Evolutionary conservation across 2,888 invertebrate species (phyloP).

Genomic region (Linnaemya tessellans): DNA sequence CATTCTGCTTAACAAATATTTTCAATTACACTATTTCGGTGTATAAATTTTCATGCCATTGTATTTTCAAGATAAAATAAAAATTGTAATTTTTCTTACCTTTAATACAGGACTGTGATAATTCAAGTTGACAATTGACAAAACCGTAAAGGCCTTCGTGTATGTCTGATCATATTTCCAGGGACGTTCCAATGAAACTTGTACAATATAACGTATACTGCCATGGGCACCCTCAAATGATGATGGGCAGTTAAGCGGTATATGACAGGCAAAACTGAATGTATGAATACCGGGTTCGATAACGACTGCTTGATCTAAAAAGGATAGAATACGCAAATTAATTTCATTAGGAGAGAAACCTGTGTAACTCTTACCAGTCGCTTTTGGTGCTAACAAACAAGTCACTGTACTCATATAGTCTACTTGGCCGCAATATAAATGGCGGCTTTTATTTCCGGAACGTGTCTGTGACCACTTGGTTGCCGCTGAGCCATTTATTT

Average conservation of each 20-base stretch:
- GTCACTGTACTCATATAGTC: conserved; percentile 82
- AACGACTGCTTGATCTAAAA: conserved; percentile 73
- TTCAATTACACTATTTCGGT: too few species aligned
- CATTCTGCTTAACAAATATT: too few species aligned
- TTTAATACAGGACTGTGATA: conserved; percentile 4
- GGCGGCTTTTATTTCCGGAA: not conserved
- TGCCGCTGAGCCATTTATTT: conserved; percentile 69
- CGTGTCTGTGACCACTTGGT: conserved; percentile 55
- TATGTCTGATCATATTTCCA: conserved; percentile 89
- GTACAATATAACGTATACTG: conserved; percentile 85
- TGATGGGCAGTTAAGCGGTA: conserved; percentile 84
- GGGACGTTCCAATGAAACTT: conserved; percentile 90
- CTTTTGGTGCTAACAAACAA: conserved; percentile 20
- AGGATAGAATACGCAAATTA: not conserved
- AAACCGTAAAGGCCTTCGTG: conserved; percentile 90
- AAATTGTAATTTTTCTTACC: not conserved
- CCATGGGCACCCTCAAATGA: conserved; percentile 84
- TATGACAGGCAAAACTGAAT: conserved; percentile 83
- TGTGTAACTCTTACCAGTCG: conserved; percentile 33
- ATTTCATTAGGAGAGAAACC: not conserved
- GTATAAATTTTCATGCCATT: too few species aligned
- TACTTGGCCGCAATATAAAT: conserved; percentile 74
- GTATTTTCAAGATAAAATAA: too few species aligned
- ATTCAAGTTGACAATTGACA: conserved; percentile 77
- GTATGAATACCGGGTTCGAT: conserved; percentile 84